Base-by-base conservation (phyloP, 2,113 vertebrate species). In the Rousettus leschenaultii region DNA sequence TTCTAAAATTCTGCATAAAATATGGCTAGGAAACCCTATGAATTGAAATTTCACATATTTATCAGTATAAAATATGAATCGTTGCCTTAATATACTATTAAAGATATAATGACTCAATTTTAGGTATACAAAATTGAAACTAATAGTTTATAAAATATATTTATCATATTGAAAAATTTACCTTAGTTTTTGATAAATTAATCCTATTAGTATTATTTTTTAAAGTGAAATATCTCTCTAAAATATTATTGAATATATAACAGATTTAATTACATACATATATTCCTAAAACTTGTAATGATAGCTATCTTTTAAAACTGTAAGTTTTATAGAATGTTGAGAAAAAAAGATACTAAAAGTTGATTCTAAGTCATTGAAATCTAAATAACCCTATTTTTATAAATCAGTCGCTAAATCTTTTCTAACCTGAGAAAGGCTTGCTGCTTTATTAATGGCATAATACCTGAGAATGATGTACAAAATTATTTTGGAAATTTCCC, bases 401-500 rank as follows among this genome's bases (percentile, higher is more conserved):
- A 97, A 85, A 87, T 83, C 55, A 86, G 59, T 91, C 59, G 90
- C 48, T 86, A 83, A 84, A 84, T 80, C 80, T 89, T 88, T 93
- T 95, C 86, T 45, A 80, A 5, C 7, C n/a, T 66, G 22, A 73
- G 48, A 89, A 97, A 68, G 6, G 78, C 35, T 97, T 92, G 63
- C 24, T 53, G 88, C 63, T 96, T 95, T 95, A 95, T 92, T 94
- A 97, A 96, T 90, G 89, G 38, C 43, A 28, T 87, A 89, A 89
- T 96, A 80, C n/a, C 79, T 87, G 40, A 96, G 66, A 97, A 91
- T 97, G 59, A 96, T 90, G 57, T 86, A 77, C 45, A 94, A 82
- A 86, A 95, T 95, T 95, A 96, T 96, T 97, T 95, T 80, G 83
- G 28, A 97, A 93, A 89, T 94, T 89, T 97, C 68, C 51, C 71